These are phyloP conservation scores for Porites rus DNA, from an alignment of 92 coral and sea anemone species.

Conservation along the genomic window DNA sequence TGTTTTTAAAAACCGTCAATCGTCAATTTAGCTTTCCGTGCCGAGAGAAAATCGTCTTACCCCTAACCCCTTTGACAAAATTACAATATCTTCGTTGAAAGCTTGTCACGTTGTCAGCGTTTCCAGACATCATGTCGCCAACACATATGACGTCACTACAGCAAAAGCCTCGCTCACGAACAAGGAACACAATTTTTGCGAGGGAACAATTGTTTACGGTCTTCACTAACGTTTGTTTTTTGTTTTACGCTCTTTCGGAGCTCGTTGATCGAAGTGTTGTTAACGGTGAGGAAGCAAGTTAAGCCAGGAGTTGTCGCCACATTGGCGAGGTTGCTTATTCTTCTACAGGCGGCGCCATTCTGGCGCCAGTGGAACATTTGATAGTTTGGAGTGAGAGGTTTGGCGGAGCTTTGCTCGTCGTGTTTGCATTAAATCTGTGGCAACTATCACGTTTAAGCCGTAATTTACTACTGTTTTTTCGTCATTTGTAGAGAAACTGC, in stretches of 20 bases:
- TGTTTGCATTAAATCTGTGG: slow-evolving; percentile 12
- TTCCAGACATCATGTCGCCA: slow-evolving; percentile 87
- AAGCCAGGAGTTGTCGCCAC: slow-evolving; percentile 42
- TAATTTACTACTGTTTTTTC: not conserved
- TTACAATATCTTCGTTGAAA: not conserved
- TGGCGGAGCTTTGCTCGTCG: slow-evolving; percentile 4
- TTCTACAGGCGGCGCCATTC: slow-evolving; percentile 23
- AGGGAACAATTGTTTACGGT: slow-evolving; percentile 11
- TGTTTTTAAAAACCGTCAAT: not conserved
- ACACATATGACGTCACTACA: slow-evolving; percentile 80
- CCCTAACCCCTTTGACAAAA: not conserved
- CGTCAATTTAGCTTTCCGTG: not conserved
- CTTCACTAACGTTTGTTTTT: slow-evolving; percentile 6
- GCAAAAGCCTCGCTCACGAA: slow-evolving; percentile 27
- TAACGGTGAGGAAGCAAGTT: not conserved
- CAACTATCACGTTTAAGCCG: slow-evolving; percentile 27
- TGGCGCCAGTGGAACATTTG: slow-evolving; percentile 55
- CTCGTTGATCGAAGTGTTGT: not conserved
- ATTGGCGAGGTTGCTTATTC: slow-evolving; percentile 44
- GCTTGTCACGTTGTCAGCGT: slow-evolving; percentile 65
- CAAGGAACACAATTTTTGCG: slow-evolving; percentile 14
- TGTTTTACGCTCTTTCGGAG: not conserved
- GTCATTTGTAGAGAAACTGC: slow-evolving; percentile 5
- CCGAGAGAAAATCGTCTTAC: not conserved
- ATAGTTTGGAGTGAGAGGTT: slow-evolving; percentile 29